Evolutionary conservation across 2,113 vertebrate species (phyloP).

Genomic region (Sylvia atricapilla): DNA sequence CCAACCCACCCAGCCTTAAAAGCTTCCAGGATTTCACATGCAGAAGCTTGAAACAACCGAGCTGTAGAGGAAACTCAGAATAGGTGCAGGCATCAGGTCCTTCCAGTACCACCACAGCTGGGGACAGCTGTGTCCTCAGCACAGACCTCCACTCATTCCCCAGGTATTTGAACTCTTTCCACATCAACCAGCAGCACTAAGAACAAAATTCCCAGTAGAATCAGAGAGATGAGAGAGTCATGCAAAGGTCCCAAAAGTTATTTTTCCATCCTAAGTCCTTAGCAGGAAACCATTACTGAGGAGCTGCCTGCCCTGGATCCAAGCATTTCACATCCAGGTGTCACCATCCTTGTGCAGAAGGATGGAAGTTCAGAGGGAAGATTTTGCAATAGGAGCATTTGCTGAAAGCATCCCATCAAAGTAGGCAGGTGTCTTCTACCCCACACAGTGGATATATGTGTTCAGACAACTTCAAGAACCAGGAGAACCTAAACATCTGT

Average conservation of each 20-base stretch:
- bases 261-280: neutral
- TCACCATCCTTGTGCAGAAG: neutral
- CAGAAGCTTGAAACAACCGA: neutral
- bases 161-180: fast-evolving
- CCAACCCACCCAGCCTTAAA: neutral
- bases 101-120: neutral
- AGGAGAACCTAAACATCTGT: neutral
- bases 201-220: fast-evolving
- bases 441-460: fast-evolving
- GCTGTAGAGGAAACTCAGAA: neutral
- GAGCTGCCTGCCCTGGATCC: neutral
- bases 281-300: neutral
- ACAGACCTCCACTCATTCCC: neutral
- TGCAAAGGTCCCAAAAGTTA: fast-evolving
- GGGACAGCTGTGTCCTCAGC: neutral
- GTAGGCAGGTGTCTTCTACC: neutral
- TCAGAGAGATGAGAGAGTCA: neutral
- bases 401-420: neutral
- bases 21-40: neutral
- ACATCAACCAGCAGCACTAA: neutral
- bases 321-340: neutral
- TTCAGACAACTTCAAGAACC: neutral
- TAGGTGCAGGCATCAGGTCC: neutral
- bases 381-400: neutral
- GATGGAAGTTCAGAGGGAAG: neutral